Conservation (phyloP, 2,888 invertebrate species). For the Coecobrya sp. region DNA sequence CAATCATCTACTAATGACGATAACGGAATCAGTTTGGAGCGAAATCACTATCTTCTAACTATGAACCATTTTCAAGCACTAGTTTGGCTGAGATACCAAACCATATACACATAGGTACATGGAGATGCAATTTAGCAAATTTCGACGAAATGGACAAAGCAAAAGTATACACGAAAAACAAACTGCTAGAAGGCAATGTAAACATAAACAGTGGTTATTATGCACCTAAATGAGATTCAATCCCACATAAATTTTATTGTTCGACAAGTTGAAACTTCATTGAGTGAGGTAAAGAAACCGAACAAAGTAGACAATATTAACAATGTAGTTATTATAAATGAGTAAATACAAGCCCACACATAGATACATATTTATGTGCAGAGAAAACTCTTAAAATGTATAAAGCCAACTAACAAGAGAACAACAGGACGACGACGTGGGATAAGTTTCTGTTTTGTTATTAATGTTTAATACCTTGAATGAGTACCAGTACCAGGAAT, state of each 20-base stretch:
- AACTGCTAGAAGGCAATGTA: neutral
- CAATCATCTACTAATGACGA: too few relatives aligned
- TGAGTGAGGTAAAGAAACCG: neutral
- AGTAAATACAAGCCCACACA: too few relatives aligned
- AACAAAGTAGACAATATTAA: neutral
- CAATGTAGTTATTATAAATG: neutral
- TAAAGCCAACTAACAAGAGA: neutral
- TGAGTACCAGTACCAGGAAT: neutral
- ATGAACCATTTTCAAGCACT: too few relatives aligned
- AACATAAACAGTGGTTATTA: neutral
- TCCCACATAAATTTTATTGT: constrained; percentile 35
- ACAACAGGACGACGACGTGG: neutral
- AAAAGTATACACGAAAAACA: neutral
- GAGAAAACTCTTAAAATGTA: neutral
- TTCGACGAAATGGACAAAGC: neutral
- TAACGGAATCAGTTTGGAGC: too few relatives aligned
- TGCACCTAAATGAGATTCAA: constrained; percentile 59
- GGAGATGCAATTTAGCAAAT: neutral
- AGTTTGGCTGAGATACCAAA: too few relatives aligned
- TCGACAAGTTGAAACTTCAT: constrained; percentile 10
- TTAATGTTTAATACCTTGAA: constrained; percentile 29
- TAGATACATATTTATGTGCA: neutral
- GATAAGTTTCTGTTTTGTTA: constrained; percentile 6
- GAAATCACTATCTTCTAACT: too few relatives aligned
- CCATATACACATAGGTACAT: too few relatives aligned